Evolutionary conservation across 2,797 vertebrate genomes (phyloP).

Genomic region (Peromyscus nudipes): DNA sequence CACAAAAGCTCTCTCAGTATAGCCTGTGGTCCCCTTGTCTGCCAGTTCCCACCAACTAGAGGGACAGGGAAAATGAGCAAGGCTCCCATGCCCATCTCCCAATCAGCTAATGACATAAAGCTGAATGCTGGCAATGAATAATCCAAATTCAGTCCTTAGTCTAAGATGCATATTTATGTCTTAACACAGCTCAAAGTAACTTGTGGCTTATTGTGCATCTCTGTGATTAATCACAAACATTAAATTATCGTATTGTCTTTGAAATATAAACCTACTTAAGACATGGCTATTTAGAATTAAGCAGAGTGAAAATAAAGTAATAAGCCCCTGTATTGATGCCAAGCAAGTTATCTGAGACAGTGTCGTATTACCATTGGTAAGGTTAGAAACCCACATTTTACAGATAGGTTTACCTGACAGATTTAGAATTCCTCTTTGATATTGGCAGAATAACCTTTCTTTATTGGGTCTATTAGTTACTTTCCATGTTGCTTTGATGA

Average conservation of each 20-base stretch:
- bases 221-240: not conserved
- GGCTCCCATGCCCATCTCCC: not conserved
- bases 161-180: not conserved
- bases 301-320: not conserved
- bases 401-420: not conserved
- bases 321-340: not conserved
- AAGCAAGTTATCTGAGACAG: not conserved
- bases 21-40: not conserved
- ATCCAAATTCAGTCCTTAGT: not conserved
- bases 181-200: slow-evolving; percentile 38
- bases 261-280: not conserved
- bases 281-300: slow-evolving; percentile 34
- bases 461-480: not conserved
- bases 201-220: not conserved
- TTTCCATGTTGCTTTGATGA: not conserved
- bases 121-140: not conserved
- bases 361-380: not conserved
- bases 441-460: slow-evolving; percentile 30
- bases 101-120: not conserved
- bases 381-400: not conserved
- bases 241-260: not conserved
- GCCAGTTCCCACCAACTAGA: not conserved
- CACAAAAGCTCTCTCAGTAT: not conserved
- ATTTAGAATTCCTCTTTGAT: slow-evolving; percentile 15
- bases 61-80: not conserved